Base-by-base conservation (phyloP, 2,797 vertebrate genomes). In the Salarias fasciatus region DNA sequence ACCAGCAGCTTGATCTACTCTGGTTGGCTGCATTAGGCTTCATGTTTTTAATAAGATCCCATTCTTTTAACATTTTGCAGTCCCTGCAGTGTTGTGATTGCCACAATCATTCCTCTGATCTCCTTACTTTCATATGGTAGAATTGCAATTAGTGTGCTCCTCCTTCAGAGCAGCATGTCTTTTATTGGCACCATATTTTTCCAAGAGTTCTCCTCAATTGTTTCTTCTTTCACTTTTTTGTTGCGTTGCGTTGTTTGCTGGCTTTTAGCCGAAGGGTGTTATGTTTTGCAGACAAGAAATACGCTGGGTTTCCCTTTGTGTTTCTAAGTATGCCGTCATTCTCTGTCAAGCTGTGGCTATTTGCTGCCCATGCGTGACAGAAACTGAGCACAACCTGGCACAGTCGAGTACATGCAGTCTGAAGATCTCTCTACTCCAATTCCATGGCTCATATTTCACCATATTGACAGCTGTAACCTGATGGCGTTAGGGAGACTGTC, bases 1-100 rank as follows among this genome's bases (percentile, higher is more conserved):
- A 69, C 55, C 42, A 55, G 30, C 13, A 69, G 50, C 47, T 38
- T 54, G 13, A 54, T 55, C 53, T 53, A 75, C 58, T 52, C 61
- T 49, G 41, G 9, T 33, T 62, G 8, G 13, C 58, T 70, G 38
- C 43, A 48, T 1, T 55, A 10, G 24, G 30, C 38, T 61, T 67
- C 53, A 64, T 57, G 45, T 28, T 61, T 72, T 67, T 54, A 45
- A 68, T 53, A 48, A 73, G 33, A 28, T 30, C 24, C 12, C 10
- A 6, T 33, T 65, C 10, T 40, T 57, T 69, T 49, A 24, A 55
- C 40, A 14, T 41, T 46, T 49, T 53, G 18, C 10, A 58, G 10
- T 48, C 48, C 49, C 14, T 67, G 24, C 38, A 53, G 5, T 57
- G 40, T 53, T 57, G n/a, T 11, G 9, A 31, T 35, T 33, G 30